These are phyloP conservation scores for Myopa testacea DNA, from an alignment of 2,888 invertebrate species.

Conservation along the genomic window DNA sequence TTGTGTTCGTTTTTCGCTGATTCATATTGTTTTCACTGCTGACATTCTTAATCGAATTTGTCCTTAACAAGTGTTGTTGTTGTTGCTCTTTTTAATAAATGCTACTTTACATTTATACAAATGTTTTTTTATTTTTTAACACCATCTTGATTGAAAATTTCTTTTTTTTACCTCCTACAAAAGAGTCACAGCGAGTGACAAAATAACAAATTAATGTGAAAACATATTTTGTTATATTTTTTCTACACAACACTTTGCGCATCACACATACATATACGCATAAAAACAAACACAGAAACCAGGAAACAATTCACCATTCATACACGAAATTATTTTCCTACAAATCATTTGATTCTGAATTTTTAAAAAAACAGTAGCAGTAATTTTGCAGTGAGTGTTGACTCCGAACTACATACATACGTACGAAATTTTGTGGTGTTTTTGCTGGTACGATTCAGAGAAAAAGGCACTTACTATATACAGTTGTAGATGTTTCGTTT, in stretches of 20 bases:
- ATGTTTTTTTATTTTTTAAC: too few relatives aligned
- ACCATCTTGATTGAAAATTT: too few relatives aligned
- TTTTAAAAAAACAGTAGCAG: neutral
- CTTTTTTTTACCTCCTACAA: too few relatives aligned
- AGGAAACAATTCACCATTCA: neutral
- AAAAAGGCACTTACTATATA: too few relatives aligned
- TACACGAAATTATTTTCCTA: neutral
- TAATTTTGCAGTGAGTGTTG: neutral
- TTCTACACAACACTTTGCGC: neutral
- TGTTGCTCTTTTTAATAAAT: neutral
- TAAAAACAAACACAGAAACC: neutral
- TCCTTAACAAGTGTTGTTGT: neutral
- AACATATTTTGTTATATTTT: too few relatives aligned
- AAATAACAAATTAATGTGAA: too few relatives aligned
- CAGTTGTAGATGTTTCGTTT: slow-evolving; percentile 11
- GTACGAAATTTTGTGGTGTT: neutral
- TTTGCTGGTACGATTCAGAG: too few relatives aligned
- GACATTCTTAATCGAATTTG: neutral
- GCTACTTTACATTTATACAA: neutral
- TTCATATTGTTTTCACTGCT: neutral
- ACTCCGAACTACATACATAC: neutral
- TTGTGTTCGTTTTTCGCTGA: neutral
- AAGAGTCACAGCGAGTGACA: too few relatives aligned
- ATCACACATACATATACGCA: neutral
- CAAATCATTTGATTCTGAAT: neutral